Conservation (phyloP, 2,113 vertebrate genomes). For the Murina feae region DNA sequence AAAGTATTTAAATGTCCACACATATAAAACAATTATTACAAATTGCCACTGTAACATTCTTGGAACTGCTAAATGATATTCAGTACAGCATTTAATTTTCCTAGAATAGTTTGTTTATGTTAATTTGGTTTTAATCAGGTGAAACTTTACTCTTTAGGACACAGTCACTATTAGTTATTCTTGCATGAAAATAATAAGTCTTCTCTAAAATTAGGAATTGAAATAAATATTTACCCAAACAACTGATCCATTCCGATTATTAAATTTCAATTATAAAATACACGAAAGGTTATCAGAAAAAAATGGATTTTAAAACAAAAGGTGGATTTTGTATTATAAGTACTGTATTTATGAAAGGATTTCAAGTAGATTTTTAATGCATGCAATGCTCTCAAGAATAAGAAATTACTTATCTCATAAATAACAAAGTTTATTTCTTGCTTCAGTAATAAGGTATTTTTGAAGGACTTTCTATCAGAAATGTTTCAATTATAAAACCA, state of each 20-base stretch:
- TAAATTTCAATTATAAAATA: slow-evolving; percentile 18
- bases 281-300: background rate
- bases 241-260: background rate
- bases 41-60: background rate
- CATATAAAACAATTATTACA: background rate
- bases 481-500: background rate
- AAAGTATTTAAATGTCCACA: background rate
- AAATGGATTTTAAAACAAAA: background rate
- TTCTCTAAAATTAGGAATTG: background rate
- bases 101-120: background rate
- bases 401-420: slow-evolving; percentile 13
- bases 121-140: slow-evolving; percentile 45
- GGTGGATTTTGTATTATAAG: background rate
- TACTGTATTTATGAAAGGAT: background rate
- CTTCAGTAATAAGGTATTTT: background rate
- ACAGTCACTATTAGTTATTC: background rate
- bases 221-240: background rate
- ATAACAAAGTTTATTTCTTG: background rate
- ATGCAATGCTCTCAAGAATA: background rate
- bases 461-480: background rate
- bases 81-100: background rate
- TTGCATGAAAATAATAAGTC: background rate
- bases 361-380: slow-evolving; percentile 10
- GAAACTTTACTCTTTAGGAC: background rate
- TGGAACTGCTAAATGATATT: slow-evolving; percentile 16